Evolutionary conservation across 92 coral and sea anemone species (phyloP).

Genomic region (Galaxea fascicularis): DNA sequence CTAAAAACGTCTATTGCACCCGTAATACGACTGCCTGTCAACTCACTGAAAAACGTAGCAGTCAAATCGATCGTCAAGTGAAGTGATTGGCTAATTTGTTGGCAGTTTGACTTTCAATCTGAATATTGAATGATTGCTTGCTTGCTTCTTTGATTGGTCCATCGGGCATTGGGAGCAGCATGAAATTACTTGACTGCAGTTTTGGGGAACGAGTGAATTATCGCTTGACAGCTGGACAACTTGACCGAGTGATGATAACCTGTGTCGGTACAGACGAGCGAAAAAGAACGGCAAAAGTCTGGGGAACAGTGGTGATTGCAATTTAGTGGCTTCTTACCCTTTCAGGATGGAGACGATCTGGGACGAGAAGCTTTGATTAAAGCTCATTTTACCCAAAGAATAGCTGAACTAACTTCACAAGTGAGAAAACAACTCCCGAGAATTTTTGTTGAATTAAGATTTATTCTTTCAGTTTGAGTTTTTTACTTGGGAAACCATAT

Average conservation of each 20-base stretch:
- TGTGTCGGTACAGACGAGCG: too few species aligned
- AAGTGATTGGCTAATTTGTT: neutral
- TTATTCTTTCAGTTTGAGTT: neutral
- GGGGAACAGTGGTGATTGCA: too few species aligned
- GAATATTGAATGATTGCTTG: neutral
- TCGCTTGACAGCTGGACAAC: neutral
- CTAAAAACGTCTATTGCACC: too few species aligned
- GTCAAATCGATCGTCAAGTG: too few species aligned
- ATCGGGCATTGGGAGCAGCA: neutral
- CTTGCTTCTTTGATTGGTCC: neutral
- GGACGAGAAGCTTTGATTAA: constrained; percentile 89
- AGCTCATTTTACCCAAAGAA: constrained; percentile 82
- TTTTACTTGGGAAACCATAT: neutral
- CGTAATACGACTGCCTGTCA: too few species aligned
- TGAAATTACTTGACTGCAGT: too few species aligned
- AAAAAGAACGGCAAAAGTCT: too few species aligned
- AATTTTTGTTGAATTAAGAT: too few species aligned
- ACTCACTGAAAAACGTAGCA: too few species aligned
- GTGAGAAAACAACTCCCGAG: constrained; percentile 25
- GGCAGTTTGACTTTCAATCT: neutral
- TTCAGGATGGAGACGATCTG: constrained; percentile 74
- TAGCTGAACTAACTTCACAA: constrained; percentile 84
- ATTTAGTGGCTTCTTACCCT: neutral
- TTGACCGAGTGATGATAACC: too few species aligned
- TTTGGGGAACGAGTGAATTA: neutral